A percentile compares a stretch with the other conserved stretches of the same genome.
These are phyloP conservation scores for Whitmania pigra DNA, from an alignment of 1,140 invertebrate genomes.

Conservation along the genomic window DNA sequence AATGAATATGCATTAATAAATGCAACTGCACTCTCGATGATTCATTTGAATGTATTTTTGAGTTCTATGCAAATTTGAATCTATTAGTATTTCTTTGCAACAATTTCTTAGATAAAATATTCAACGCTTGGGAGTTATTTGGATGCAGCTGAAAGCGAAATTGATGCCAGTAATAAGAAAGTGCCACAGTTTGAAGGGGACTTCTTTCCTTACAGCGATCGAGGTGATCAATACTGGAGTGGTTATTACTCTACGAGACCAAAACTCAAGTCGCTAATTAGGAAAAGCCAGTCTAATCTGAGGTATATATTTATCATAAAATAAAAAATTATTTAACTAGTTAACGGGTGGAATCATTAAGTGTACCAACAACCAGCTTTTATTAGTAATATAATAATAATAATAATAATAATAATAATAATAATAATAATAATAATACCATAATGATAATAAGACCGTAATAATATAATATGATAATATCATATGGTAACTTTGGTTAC, in stretches of 20 bases:
- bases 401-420: too few relatives aligned
- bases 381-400: too few relatives aligned
- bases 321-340: too few relatives aligned
- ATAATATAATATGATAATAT: too few relatives aligned
- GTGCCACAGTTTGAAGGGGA: constrained; percentile 66
- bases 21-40: too few relatives aligned
- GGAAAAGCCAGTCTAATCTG: constrained; percentile 12
- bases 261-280: constrained; percentile 57
- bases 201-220: constrained; percentile 81
- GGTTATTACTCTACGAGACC: constrained; percentile 82
- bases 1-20: background rate
- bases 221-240: constrained; percentile 86
- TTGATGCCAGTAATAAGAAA: constrained; percentile 39
- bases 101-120: constrained; percentile 56
- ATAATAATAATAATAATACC: too few relatives aligned
- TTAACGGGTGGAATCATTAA: too few relatives aligned
- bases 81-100: background rate
- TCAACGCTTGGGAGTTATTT: constrained; percentile 82
- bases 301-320: constrained; percentile 27
- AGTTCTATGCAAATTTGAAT: too few relatives aligned
- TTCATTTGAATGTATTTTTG: too few relatives aligned
- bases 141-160: constrained; percentile 48
- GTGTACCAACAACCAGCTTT: too few relatives aligned
- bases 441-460: too few relatives aligned
- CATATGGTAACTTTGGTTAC: too few relatives aligned